These are phyloP conservation scores for Podotricha telesiphe DNA, from an alignment of 2,888 invertebrate species.

Conservation along the genomic window DNA sequence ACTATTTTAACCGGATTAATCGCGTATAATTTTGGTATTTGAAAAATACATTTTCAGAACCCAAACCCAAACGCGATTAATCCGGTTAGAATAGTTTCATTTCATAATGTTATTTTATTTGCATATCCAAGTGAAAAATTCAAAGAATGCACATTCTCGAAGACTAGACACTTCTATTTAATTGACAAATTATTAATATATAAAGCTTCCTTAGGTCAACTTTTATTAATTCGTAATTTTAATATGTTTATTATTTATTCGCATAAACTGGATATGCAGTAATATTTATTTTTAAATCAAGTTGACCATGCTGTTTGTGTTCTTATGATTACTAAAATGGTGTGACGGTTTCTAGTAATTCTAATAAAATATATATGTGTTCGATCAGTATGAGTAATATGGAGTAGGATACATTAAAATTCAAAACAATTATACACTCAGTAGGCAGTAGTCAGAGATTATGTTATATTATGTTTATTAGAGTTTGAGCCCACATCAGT, in stretches of 20 bases:
- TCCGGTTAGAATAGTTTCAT: too few relatives aligned
- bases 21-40: too few relatives aligned
- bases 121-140: too few relatives aligned
- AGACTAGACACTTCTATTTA: too few relatives aligned
- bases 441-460: not conserved
- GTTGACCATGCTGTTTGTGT: not conserved
- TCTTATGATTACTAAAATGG: not conserved
- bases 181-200: too few relatives aligned
- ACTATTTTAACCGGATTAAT: too few relatives aligned
- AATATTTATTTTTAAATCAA: not conserved
- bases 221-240: not conserved
- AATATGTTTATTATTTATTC: not conserved
- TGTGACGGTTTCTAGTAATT: not conserved
- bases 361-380: not conserved
- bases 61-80: too few relatives aligned
- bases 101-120: too few relatives aligned
- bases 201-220: too few relatives aligned
- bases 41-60: too few relatives aligned
- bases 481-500: conserved; percentile 30
- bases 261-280: not conserved
- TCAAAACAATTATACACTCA: not conserved
- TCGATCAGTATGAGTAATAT: not conserved
- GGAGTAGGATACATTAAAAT: conserved; percentile 19
- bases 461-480: conserved; percentile 25
- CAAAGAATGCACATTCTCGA: too few relatives aligned